phyloP scores from a whole-genome alignment of 2,113 vertebrate genomes.

The Emydura subglobosa region DNA sequence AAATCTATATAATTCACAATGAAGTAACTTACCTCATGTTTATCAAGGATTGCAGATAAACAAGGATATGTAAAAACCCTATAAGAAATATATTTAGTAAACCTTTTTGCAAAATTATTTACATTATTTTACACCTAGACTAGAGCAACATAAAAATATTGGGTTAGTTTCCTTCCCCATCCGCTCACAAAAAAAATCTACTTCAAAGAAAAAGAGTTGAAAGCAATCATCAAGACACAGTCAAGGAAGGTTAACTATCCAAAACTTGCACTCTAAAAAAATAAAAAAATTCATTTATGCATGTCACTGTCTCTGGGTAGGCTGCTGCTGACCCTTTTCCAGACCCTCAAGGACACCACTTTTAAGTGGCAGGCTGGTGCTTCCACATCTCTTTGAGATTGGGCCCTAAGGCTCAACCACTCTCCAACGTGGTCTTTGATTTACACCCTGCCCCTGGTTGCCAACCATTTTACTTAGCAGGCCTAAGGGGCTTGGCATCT shows the following conservation, averaged over 20 bases:
- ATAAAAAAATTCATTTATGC: background rate
- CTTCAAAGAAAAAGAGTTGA: background rate
- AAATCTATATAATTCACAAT: background rate
- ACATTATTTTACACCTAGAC: background rate
- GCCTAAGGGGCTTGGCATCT: background rate
- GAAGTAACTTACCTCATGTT: constrained; percentile 76
- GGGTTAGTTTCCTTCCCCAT: background rate
- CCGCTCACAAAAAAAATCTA: background rate
- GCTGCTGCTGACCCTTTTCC: background rate
- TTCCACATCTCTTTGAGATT: background rate
- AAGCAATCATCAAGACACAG: background rate
- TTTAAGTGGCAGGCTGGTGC: background rate
- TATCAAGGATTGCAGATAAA: constrained; percentile 79
- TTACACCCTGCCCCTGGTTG: background rate
- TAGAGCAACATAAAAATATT: background rate
- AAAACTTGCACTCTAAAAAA: background rate
- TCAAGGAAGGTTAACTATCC: background rate
- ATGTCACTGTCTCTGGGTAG: background rate
- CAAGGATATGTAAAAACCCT: constrained; percentile 85
- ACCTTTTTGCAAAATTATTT: background rate
- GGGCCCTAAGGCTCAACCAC: background rate
- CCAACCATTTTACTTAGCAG: background rate
- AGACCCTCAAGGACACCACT: background rate
- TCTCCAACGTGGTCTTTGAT: background rate
- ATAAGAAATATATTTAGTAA: constrained; percentile 62